A percentile compares a stretch with the other conserved stretches of the same genome.
phyloP scores from a whole-genome alignment of 2,797 vertebrate genomes.

The Macropodus opercularis region DNA sequence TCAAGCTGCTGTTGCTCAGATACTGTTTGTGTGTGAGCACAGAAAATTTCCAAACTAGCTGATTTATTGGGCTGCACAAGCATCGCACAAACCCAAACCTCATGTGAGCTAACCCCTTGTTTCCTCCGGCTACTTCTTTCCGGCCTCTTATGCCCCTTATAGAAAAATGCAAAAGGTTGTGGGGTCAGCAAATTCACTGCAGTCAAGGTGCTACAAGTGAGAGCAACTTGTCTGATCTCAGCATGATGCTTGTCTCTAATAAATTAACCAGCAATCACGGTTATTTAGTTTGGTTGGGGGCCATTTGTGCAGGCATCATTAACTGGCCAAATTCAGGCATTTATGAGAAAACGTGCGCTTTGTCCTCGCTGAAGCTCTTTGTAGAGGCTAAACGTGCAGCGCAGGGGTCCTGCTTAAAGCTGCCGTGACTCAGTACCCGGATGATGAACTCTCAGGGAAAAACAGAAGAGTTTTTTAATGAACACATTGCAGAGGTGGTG shows the following conservation, averaged over 20 bases:
- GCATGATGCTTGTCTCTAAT: conserved; percentile 77
- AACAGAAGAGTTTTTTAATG: conserved; percentile 76
- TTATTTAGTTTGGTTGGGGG: conserved; percentile 76
- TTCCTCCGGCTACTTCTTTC: conserved; percentile 58
- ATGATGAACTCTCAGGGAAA: conserved; percentile 75
- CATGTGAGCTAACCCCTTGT: conserved; percentile 66
- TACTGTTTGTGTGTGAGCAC: conserved; percentile 49
- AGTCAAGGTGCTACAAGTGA: conserved; percentile 76
- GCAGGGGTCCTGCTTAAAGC: conserved; percentile 71
- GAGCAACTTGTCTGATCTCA: conserved; percentile 79
- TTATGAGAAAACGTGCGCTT: conserved; percentile 77
- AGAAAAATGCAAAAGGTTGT: conserved; percentile 74
- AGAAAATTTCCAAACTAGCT: conserved; percentile 62
- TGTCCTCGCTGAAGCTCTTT: conserved; percentile 72
- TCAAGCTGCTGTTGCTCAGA: conserved; percentile 37
- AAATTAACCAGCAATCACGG: conserved; percentile 80
- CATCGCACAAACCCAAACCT: conserved; percentile 76
- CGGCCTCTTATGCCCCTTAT: conserved; percentile 68
- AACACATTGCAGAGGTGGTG: conserved; percentile 69
- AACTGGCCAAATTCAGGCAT: conserved; percentile 77
- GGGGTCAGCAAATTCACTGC: conserved; percentile 80
- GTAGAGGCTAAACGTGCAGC: conserved; percentile 68
- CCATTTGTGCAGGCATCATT: conserved; percentile 79
- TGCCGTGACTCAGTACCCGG: conserved; percentile 58
- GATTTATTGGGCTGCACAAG: conserved; percentile 71